Evolutionary conservation across 2,888 invertebrate genomes (phyloP), one percentile per base, ranked within the genome.

Genomic region (Spicauda simplicius): DNA sequence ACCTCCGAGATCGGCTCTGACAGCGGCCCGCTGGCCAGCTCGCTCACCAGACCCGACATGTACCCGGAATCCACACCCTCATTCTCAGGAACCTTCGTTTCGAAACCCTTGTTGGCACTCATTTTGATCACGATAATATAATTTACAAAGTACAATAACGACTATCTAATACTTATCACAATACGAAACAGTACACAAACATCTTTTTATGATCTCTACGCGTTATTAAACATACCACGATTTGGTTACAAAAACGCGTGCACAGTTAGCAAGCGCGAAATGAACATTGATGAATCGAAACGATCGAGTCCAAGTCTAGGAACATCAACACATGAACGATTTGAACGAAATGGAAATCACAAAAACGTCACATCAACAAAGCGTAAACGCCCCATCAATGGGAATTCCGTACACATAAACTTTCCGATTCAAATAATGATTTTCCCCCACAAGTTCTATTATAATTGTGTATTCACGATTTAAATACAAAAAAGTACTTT

Each of bases 41-140:
- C 82, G 71, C 77, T 78, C 56, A 85, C 71, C 48, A 78, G 80
- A 68, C 85, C 88, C 41, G 92, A 91, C 52, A 87, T 71, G 79
- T 85, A 86, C 73, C 92, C 93, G 75, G 89, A 90, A 78, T 92
- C 92, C 68, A 79, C 72, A 72, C 80, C 83, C 64, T 84, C 83
- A 71, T 88, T 87, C 71, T 86, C 88, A 48, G 73, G 73, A 71
- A 87, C 71, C 80, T 90, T 90, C 41, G 86, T 83, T 70, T 86
- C 84, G 73, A 77, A 83, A 72, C 74, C 84, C 74, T 87, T 90
- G 74, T 84, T 87, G 79, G 85, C 88, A 91, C 91, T 92, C 92
- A 93, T 92, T 80, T 82, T 80, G 74, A 76, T 71, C 74, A 73
- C 72, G 57, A 72, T 79, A 82, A 75, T 80, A 72, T 69, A 67